phyloP scores from a whole-genome alignment of 2,113 vertebrate genomes.

The Caretta caretta region DNA sequence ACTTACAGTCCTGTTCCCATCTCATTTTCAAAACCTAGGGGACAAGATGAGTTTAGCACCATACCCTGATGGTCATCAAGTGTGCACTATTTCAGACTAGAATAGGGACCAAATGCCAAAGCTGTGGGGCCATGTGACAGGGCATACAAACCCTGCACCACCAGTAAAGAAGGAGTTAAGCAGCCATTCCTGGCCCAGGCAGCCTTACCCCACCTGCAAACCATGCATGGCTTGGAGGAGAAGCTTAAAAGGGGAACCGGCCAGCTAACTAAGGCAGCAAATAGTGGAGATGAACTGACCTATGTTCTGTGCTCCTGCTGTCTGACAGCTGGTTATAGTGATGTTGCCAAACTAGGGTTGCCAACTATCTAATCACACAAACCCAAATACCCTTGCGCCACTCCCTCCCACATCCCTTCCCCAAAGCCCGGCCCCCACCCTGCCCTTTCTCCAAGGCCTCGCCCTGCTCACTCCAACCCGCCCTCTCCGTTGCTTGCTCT shows the following conservation, averaged over 20 bases:
- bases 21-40: neutral
- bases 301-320: neutral
- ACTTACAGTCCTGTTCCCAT: neutral
- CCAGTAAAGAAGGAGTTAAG: neutral
- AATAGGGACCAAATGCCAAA: neutral
- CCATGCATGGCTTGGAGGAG: too few species aligned
- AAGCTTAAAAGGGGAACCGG: neutral
- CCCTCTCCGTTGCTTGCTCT: too few species aligned
- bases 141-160: neutral
- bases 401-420: too few species aligned
- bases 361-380: too few species aligned
- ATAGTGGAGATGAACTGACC: neutral
- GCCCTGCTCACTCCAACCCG: too few species aligned
- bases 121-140: neutral
- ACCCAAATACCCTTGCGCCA: too few species aligned
- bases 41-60: neutral
- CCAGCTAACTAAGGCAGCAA: neutral
- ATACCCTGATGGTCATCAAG: neutral
- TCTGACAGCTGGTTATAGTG: neutral
- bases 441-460: too few species aligned
- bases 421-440: too few species aligned
- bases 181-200: neutral
- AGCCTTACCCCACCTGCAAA: neutral
- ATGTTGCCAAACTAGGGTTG: neutral
- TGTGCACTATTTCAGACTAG: neutral